Evolutionary conservation across 2,113 vertebrate species (phyloP).

Genomic region (Phasianus colchicus): DNA sequence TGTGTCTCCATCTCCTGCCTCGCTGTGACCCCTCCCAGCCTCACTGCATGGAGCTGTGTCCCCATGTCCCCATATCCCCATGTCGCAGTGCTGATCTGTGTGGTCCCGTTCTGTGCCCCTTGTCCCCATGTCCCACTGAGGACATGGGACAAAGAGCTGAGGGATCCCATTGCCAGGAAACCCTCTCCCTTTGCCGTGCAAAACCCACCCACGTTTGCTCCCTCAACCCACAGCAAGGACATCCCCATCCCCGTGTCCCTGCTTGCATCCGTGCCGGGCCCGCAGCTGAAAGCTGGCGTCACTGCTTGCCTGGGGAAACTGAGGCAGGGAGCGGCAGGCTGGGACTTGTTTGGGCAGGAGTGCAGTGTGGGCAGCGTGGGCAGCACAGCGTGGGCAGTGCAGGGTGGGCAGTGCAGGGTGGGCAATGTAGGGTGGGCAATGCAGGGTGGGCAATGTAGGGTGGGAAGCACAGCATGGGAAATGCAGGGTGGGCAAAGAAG

Average conservation of each 20-base stretch:
- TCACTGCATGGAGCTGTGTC: background rate
- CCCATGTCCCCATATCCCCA: background rate
- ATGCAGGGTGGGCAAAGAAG: too few species aligned
- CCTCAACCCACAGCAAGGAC: background rate
- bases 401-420: too few species aligned
- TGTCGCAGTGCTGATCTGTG: background rate
- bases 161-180: background rate
- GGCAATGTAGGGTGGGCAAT: too few species aligned
- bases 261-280: background rate
- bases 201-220: background rate
- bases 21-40: background rate
- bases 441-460: too few species aligned
- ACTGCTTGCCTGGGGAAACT: slow-evolving; percentile 20
- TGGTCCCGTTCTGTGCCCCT: background rate
- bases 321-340: slow-evolving; percentile 22
- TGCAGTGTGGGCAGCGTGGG: fast-evolving
- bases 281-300: background rate
- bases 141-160: background rate
- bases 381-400: background rate
- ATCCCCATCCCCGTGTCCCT: background rate
- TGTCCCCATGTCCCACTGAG: background rate
- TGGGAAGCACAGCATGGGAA: too few species aligned
- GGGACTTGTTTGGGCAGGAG: background rate
- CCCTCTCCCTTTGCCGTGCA: background rate
- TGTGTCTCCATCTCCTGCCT: background rate